Percentiles rank a stretch among this genome's conserved stretches.
phyloP scores from a whole-genome alignment of 2,113 vertebrate genomes.

The Pan paniscus region DNA sequence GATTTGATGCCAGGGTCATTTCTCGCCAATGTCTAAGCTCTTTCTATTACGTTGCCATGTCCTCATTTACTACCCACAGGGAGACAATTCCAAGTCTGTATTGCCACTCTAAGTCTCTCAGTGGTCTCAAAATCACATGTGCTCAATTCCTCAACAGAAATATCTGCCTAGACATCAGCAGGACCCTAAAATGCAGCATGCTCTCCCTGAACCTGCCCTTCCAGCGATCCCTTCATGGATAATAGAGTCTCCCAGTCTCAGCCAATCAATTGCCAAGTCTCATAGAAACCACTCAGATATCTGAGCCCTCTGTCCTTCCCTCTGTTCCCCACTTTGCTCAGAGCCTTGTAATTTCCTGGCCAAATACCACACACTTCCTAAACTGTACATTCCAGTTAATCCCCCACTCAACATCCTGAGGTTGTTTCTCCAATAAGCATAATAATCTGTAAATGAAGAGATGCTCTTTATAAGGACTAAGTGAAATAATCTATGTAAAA shows the following conservation, averaged over 20 bases:
- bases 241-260: background rate
- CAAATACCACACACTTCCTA: background rate
- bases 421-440: background rate
- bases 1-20: background rate
- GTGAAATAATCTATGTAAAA: background rate
- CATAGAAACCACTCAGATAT: background rate
- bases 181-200: background rate
- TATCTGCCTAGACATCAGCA: background rate
- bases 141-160: background rate
- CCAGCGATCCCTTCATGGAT: background rate
- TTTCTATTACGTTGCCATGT: background rate
- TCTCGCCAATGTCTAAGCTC: background rate
- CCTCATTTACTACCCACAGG: background rate
- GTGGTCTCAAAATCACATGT: background rate
- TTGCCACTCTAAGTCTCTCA: background rate
- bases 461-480: background rate
- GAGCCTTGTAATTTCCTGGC: background rate
- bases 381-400: background rate
- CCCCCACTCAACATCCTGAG: background rate
- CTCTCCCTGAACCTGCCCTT: background rate
- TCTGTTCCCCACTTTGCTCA: background rate
- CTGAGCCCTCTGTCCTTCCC: background rate
- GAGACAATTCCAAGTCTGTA: background rate
- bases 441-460: background rate
- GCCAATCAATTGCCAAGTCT: background rate